Percentiles rank a stretch among this genome's conserved stretches.
Conservation (phyloP, 2,113 vertebrate genomes). For the Cichladusa arquata region DNA sequence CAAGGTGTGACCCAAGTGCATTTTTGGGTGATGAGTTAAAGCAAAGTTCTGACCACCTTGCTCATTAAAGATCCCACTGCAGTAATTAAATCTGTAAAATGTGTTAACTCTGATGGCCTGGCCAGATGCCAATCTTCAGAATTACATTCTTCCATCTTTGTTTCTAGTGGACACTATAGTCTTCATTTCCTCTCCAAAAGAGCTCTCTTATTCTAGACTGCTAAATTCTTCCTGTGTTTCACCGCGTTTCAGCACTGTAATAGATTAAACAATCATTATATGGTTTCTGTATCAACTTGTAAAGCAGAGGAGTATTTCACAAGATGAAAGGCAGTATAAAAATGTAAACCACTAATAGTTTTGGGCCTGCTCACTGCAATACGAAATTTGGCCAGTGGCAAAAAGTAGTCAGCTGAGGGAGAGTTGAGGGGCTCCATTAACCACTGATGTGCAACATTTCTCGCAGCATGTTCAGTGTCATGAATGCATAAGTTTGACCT, state of each 20-base stretch:
- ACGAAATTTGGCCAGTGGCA: not conserved
- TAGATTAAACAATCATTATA: not conserved
- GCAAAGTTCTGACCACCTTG: not conserved
- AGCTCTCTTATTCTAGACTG: not conserved
- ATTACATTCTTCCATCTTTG: not conserved
- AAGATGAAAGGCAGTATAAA: conserved; percentile 1
- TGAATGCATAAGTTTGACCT: not conserved
- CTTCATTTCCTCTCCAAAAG: not conserved
- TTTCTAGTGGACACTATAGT: not conserved
- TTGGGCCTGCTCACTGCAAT: not conserved
- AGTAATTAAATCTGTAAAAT: not conserved
- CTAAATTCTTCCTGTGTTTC: conserved; percentile 17
- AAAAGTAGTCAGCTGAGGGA: not conserved
- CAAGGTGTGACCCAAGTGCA: not conserved
- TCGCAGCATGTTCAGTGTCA: not conserved
- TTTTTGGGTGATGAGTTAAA: not conserved
- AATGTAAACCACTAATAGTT: conserved; percentile 19
- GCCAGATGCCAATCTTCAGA: not conserved
- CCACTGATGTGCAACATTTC: not conserved
- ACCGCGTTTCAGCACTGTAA: not conserved
- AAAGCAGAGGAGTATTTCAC: conserved; percentile 1
- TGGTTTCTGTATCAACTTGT: not conserved
- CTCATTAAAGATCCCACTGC: not conserved
- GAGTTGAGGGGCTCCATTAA: not conserved
- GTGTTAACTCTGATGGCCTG: not conserved